These are phyloP conservation scores for Pogona vitticeps DNA, from an alignment of 2,113 vertebrate genomes.

Conservation along the genomic window DNA sequence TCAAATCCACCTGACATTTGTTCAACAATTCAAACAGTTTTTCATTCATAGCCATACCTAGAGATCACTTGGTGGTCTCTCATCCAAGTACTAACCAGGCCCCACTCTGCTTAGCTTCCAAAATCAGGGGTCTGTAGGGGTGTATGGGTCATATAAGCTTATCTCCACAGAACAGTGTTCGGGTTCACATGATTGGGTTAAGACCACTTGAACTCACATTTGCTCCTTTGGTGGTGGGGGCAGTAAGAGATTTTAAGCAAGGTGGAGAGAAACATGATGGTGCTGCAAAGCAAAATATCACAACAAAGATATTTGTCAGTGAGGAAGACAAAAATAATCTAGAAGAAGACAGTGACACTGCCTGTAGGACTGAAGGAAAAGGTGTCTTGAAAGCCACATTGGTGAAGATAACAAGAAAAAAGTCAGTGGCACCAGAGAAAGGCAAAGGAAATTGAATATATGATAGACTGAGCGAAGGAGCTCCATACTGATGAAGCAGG, in stretches of 20 bases:
- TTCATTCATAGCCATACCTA: too few relatives aligned
- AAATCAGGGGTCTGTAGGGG: too few relatives aligned
- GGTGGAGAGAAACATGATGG: too few relatives aligned
- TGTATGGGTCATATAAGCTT: too few relatives aligned
- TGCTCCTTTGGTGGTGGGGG: background rate
- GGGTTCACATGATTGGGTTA: background rate
- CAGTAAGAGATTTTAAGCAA: background rate
- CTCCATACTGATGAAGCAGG: too few relatives aligned
- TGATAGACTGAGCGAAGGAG: background rate
- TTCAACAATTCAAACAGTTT: too few relatives aligned
- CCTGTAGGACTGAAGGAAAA: background rate
- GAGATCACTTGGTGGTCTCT: too few relatives aligned
- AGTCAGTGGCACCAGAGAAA: background rate
- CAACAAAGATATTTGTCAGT: background rate
- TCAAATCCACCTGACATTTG: too few relatives aligned
- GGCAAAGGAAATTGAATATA: background rate
- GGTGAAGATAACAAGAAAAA: background rate
- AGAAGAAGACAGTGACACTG: background rate
- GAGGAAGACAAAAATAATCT: background rate
- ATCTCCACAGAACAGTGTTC: background rate
- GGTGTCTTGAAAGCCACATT: background rate
- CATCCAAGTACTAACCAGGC: too few relatives aligned
- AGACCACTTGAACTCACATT: background rate
- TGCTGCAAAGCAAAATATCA: background rate
- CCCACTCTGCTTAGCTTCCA: too few relatives aligned